Conservation (phyloP, 2,113 vertebrate genomes). For the Silurus glanis region DNA sequence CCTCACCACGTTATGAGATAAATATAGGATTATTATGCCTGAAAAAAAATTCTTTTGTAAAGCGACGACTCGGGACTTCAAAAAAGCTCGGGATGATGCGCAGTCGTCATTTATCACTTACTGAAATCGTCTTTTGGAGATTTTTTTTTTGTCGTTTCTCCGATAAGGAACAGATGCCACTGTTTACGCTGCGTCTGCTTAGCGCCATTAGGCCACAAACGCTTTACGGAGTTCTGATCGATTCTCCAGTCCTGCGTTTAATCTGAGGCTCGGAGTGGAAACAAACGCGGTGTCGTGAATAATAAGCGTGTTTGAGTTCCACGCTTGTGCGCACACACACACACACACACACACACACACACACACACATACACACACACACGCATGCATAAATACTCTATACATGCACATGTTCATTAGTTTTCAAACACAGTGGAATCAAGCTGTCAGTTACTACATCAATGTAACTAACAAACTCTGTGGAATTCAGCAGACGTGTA, state of each 20-base stretch:
- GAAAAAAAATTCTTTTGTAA: background rate
- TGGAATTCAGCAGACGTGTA: background rate
- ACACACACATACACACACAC: background rate
- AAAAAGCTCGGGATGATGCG: background rate
- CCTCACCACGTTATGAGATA: background rate
- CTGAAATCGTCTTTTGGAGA: background rate
- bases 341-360: slow-evolving; percentile 19
- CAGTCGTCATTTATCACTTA: background rate
- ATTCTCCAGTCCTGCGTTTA: slow-evolving; percentile 40
- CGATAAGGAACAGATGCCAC: slow-evolving; percentile 46
- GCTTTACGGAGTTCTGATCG: slow-evolving; percentile 26
- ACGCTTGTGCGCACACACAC: background rate
- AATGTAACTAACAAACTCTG: background rate
- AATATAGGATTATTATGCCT: background rate
- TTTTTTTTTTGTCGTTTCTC: slow-evolving; percentile 11
- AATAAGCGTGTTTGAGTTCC: background rate
- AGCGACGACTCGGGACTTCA: too few relatives aligned
- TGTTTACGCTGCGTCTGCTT: slow-evolving; percentile 37
- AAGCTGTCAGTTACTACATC: background rate
- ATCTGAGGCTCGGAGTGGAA: slow-evolving; percentile 32
- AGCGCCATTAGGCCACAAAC: slow-evolving; percentile 15
- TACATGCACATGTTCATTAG: background rate
- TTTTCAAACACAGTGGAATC: background rate
- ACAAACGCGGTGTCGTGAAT: slow-evolving; percentile 8
- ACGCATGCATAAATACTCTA: background rate